Percentiles rank a stretch among this genome's conserved stretches.
Evolutionary conservation across 1,140 invertebrate genomes (phyloP).

Genomic region (Dreissena polymorpha): DNA sequence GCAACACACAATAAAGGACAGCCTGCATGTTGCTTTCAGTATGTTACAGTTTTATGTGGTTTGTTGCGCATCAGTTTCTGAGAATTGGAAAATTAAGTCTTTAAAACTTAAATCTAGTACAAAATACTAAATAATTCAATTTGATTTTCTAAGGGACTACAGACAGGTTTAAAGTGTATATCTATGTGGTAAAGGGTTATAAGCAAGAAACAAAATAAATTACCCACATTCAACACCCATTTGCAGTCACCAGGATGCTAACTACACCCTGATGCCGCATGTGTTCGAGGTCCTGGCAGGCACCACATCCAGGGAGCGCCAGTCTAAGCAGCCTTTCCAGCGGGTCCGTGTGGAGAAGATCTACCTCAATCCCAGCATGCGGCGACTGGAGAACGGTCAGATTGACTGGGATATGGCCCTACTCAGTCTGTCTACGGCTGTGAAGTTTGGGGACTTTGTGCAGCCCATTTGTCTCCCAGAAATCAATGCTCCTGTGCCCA

Average conservation of each 20-base stretch:
- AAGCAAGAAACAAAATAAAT: too few species aligned
- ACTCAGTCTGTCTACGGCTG: conserved; percentile 85
- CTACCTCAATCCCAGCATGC: conserved; percentile 26
- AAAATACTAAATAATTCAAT: too few species aligned
- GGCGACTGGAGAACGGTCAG: conserved; percentile 6
- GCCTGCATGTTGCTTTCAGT: too few species aligned
- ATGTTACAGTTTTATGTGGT: too few species aligned
- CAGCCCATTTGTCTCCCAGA: conserved; percentile 86
- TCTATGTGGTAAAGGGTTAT: too few species aligned
- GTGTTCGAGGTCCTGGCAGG: conserved; percentile 35
- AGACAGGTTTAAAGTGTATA: too few species aligned
- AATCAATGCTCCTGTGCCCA: conserved; percentile 62
- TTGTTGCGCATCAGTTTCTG: too few species aligned
- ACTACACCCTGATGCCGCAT: conserved; percentile 44
- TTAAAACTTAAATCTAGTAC: too few species aligned
- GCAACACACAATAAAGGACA: too few species aligned
- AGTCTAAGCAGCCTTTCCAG: neutral
- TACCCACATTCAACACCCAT: neutral
- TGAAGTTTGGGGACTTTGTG: conserved; percentile 84
- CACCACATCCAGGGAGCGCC: conserved; percentile 3
- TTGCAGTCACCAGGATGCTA: neutral
- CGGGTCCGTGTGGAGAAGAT: conserved; percentile 32
- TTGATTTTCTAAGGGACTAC: too few species aligned
- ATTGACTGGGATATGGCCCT: conserved; percentile 87
- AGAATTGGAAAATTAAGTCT: too few species aligned